phyloP scores from a whole-genome alignment of 2,797 vertebrate genomes.

The Discoglossus pictus region DNA sequence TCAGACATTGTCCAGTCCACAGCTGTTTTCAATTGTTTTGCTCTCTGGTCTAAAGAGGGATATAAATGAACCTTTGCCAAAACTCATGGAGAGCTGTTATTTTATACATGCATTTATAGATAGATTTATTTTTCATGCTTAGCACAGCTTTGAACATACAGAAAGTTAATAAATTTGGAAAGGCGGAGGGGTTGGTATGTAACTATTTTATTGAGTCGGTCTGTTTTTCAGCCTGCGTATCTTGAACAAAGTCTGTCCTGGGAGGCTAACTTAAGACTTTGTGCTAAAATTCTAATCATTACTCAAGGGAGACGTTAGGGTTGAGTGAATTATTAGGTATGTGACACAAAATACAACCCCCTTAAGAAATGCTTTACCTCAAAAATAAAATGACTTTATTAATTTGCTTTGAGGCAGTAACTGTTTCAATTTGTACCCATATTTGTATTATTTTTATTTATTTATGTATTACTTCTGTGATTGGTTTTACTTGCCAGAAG shows the following conservation, averaged over 20 bases:
- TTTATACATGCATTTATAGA: slow-evolving; percentile 39
- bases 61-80: slow-evolving; percentile 55
- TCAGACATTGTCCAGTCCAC: slow-evolving; percentile 60
- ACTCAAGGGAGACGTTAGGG: slow-evolving; percentile 4
- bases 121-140: slow-evolving; percentile 30
- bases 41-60: slow-evolving; percentile 60
- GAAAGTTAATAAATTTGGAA: slow-evolving; percentile 50
- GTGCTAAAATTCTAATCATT: slow-evolving; percentile 29
- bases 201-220: slow-evolving; percentile 41
- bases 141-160: slow-evolving; percentile 50
- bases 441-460: too few relatives aligned
- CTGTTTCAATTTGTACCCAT: too few relatives aligned
- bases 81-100: slow-evolving; percentile 56
- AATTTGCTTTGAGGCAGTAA: too few relatives aligned
- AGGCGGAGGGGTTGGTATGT: slow-evolving; percentile 27
- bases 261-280: slow-evolving; percentile 29
- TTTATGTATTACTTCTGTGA: too few relatives aligned
- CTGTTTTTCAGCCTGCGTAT: slow-evolving; percentile 46
- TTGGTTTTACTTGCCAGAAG: too few relatives aligned
- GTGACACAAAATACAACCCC: not conserved
- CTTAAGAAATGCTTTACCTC: not conserved
- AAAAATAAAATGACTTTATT: too few relatives aligned
- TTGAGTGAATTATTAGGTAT: slow-evolving; percentile 50
- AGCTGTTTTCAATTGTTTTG: slow-evolving; percentile 73
- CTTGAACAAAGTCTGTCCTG: slow-evolving; percentile 16